Conservation (phyloP, 2,797 vertebrate species). For the Helostoma temminkii region DNA sequence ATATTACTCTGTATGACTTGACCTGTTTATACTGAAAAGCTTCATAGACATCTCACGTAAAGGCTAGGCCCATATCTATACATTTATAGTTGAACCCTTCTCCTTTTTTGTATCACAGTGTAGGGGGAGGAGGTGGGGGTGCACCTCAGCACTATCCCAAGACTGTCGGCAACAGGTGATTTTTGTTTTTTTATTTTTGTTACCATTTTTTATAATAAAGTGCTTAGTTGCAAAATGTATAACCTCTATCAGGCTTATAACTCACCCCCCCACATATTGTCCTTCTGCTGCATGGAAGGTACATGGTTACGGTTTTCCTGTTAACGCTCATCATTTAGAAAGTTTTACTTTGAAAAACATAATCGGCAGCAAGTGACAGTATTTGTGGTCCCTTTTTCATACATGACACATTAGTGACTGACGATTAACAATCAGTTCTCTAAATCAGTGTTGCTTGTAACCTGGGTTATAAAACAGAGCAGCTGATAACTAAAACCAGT, state of each 20-base stretch:
- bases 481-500: not conserved
- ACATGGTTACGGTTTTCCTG: no score
- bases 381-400: no score
- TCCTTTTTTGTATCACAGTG: conserved; percentile 83
- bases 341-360: no score
- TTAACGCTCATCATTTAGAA: no score
- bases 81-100: conserved; percentile 39
- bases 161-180: conserved; percentile 98
- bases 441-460: no score
- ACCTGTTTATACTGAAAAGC: not conserved
- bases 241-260: no score
- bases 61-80: conserved; percentile 10
- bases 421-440: no score
- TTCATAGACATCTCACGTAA: not conserved
- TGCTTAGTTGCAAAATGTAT: not conserved
- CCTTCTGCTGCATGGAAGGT: no score
- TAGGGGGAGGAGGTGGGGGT: conserved; percentile 99
- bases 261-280: no score
- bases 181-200: conserved; percentile 5
- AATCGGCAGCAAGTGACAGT: no score
- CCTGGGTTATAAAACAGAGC: not conserved
- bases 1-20: accelerated
- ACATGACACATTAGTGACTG: no score
- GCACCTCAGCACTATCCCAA: conserved; percentile 99
- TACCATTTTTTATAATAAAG: conserved; percentile 8